These are phyloP conservation scores for Moxostoma hubbsi DNA, from an alignment of 2,797 vertebrate species.

Conservation along the genomic window DNA sequence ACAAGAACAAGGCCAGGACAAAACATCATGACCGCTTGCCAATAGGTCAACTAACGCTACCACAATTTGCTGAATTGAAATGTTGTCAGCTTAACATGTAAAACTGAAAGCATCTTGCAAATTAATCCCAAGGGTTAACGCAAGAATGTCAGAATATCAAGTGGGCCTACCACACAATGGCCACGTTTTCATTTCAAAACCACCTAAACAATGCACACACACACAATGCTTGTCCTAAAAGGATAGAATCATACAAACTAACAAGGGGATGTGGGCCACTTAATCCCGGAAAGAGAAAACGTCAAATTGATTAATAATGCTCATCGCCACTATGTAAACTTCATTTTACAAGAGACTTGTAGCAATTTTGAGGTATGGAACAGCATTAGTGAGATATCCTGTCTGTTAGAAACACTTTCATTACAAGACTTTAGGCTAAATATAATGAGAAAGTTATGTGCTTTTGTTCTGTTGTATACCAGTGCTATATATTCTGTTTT, in stretches of 20 bases:
- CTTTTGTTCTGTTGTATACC: conserved; percentile 41
- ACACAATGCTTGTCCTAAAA: background rate
- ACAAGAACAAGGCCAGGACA: conserved; percentile 6
- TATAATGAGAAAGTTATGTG: conserved; percentile 7
- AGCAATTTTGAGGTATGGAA: background rate
- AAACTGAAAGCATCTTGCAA: background rate
- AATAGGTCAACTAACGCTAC: background rate
- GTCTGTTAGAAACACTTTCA: background rate
- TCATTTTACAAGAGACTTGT: background rate
- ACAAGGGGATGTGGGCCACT: background rate
- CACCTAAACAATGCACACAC: background rate
- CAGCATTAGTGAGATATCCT: background rate
- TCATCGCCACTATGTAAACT: background rate
- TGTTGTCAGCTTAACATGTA: background rate
- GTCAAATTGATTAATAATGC: background rate
- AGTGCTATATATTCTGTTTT: conserved; percentile 46
- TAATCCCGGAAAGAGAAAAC: background rate
- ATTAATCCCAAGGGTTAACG: background rate
- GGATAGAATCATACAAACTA: background rate
- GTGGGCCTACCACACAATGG: conserved; percentile 6
- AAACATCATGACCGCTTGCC: background rate
- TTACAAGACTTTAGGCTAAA: conserved; percentile 8
- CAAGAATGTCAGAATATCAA: too few relatives aligned
- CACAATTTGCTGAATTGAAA: conserved; percentile 13
- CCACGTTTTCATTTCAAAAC: background rate